Conservation (phyloP, 2,797 vertebrate species). For the Morus bassanus region DNA sequence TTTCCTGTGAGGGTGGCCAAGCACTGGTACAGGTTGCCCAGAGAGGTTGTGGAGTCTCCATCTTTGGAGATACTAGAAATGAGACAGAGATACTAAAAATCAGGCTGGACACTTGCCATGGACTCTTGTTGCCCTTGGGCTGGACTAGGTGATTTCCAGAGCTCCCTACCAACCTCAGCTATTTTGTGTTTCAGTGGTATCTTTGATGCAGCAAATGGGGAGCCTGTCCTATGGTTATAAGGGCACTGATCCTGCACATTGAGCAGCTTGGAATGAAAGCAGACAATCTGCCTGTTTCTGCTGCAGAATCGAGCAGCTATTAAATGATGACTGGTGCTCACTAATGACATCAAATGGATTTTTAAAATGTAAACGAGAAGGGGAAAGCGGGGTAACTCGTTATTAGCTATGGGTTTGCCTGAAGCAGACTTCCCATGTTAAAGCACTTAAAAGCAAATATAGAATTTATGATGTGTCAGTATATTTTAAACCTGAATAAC, state of each 20-base stretch:
- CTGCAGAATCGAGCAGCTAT: not conserved
- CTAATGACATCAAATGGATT: conserved; percentile 22
- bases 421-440: conserved; percentile 25
- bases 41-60: not conserved
- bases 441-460: conserved; percentile 50
- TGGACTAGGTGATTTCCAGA: not conserved
- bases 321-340: conserved; percentile 8
- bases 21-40: not conserved
- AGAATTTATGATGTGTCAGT: not conserved
- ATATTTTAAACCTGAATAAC: conserved; percentile 36
- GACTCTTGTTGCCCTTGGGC: not conserved
- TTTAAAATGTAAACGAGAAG: conserved; percentile 7
- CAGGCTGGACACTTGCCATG: not conserved
- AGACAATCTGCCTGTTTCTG: not conserved
- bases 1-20: not conserved
- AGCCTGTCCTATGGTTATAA: not conserved
- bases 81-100: not conserved
- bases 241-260: not conserved
- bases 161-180: not conserved
- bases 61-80: not conserved
- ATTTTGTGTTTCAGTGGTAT: not conserved
- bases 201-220: not conserved
- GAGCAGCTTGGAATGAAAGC: not conserved
- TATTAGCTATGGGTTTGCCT: not conserved
- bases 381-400: not conserved